phyloP scores from a whole-genome alignment of 2,113 vertebrate species.

The Colossoma macropomum region DNA sequence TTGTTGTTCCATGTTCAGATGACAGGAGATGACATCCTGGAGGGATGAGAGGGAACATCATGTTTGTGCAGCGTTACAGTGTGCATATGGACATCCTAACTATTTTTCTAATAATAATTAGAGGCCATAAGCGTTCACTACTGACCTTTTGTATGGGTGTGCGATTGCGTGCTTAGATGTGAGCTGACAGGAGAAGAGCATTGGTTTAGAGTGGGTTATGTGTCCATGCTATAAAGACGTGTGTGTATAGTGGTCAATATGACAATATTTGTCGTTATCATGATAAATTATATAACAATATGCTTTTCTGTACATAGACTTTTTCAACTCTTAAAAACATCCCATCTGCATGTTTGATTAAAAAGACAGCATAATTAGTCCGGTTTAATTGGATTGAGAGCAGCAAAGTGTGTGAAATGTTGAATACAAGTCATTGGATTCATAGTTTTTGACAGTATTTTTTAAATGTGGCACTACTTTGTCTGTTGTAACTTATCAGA shows the following conservation, averaged over 20 bases:
- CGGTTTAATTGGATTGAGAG: no score
- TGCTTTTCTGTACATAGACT: no score
- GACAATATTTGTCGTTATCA: no score
- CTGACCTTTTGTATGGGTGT: background rate
- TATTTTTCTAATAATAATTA: conserved; percentile 51
- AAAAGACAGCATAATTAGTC: no score
- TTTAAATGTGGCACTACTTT: no score
- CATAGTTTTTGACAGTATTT: no score
- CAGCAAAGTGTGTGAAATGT: no score
- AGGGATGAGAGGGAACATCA: conserved; percentile 5
- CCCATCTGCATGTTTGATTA: no score
- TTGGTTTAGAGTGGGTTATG: conserved; percentile 20
- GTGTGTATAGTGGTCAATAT: background rate
- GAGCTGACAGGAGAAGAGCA: background rate
- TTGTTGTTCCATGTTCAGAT: background rate
- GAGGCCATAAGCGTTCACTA: conserved; percentile 5
- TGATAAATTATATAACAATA: no score
- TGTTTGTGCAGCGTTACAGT: conserved; percentile 30
- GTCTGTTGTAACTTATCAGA: no score
- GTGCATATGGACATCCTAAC: conserved; percentile 36
- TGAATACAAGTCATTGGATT: no score
- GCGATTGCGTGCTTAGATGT: conserved; percentile 6
- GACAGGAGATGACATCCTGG: background rate
- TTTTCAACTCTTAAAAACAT: no score
- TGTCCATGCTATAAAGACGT: conserved; percentile 16